Evolutionary conservation across 1,140 invertebrate genomes (phyloP).

Genomic region (Drosophila carrolli): DNA sequence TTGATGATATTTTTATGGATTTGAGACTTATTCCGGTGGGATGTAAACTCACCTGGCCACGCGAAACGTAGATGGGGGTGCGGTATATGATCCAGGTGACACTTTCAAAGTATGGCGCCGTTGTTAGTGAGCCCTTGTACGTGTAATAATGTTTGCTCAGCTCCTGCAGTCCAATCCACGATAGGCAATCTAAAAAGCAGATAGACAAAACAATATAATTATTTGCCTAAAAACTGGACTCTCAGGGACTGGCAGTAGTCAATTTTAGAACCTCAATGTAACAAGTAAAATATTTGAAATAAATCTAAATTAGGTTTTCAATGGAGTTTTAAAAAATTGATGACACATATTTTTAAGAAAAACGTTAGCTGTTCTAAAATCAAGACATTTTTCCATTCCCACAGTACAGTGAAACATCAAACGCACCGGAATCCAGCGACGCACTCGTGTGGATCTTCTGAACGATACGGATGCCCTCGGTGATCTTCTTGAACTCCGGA

Average conservation of each 20-base stretch:
- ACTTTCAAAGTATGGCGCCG: conserved; percentile 89
- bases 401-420: too few relatives aligned
- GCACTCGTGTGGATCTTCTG: conserved; percentile 82
- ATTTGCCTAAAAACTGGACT: too few relatives aligned
- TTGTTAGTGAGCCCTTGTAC: conserved; percentile 89
- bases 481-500: conserved; percentile 83
- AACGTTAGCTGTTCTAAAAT: too few relatives aligned
- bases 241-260: too few relatives aligned
- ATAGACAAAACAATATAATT: not conserved
- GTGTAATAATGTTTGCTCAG: conserved; percentile 84
- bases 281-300: too few relatives aligned
- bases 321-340: too few relatives aligned
- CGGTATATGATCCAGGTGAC: conserved; percentile 91
- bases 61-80: conserved; percentile 89
- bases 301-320: too few relatives aligned
- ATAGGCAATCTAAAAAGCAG: conserved; percentile 69
- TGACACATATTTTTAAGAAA: too few relatives aligned
- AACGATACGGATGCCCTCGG: conserved; percentile 81
- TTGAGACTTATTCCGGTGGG: not conserved
- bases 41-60: conserved; percentile 87
- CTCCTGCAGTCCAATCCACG: conserved; percentile 84
- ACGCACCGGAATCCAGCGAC: conserved; percentile 79
- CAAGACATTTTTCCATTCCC: not conserved
- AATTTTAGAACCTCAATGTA: too few relatives aligned
- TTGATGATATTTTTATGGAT: too few relatives aligned